Conservation (phyloP, 2,113 vertebrate genomes). For the Dolichotis patagonum region DNA sequence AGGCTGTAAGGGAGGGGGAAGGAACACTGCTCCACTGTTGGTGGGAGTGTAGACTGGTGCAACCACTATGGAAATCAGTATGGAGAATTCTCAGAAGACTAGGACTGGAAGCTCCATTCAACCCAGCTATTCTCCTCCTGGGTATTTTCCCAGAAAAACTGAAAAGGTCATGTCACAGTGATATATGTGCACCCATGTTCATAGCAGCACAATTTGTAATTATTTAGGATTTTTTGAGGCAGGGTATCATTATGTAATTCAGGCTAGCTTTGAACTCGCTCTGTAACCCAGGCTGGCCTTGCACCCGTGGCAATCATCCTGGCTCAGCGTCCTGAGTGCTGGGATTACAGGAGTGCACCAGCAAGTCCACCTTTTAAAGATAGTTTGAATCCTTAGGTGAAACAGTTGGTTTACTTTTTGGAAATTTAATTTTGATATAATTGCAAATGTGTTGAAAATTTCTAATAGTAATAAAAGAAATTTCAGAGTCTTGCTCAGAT, state of each 20-base stretch:
- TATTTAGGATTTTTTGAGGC: not conserved
- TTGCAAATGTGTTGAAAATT: not conserved
- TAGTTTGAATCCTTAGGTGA: not conserved
- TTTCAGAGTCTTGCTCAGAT: not conserved
- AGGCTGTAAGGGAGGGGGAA: too few relatives aligned
- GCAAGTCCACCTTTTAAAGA: not conserved
- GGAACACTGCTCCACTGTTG: too few relatives aligned
- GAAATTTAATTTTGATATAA: not conserved
- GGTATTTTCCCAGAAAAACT: too few relatives aligned
- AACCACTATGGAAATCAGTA: too few relatives aligned
- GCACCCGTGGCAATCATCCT: not conserved
- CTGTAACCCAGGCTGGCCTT: not conserved
- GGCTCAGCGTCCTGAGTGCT: not conserved
- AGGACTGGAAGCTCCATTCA: too few relatives aligned
- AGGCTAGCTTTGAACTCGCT: not conserved
- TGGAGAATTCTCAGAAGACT: too few relatives aligned
- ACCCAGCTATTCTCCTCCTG: too few relatives aligned
- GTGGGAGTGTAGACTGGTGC: too few relatives aligned
- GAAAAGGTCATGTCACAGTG: too few relatives aligned
- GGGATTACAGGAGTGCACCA: not conserved
- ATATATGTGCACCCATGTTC: too few relatives aligned
- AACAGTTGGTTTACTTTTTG: not conserved
- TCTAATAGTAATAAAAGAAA: not conserved
- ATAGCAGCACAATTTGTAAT: too few relatives aligned
- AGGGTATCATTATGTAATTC: not conserved